Evolutionary conservation across 2,113 vertebrate species (phyloP), one percentile per base, ranked within the genome.

Genomic region (Tursiops truncatus): DNA sequence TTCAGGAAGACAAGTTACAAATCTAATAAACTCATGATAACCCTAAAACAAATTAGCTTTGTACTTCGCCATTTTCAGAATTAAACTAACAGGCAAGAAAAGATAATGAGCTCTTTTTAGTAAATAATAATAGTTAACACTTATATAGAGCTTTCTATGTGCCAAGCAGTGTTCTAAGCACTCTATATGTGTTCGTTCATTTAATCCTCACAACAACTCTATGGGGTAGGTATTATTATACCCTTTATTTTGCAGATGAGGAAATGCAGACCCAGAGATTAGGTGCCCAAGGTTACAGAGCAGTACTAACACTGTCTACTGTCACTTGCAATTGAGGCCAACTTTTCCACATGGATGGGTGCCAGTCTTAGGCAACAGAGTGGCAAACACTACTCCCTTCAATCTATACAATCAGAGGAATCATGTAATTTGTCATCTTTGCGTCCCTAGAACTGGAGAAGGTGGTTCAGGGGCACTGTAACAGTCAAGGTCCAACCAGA

Each of bases 1-100:
- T 74, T 91, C 82, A 91, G 73, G 67, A 96, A 95, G 84, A 97
- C 62, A 92, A 95, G 77, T 93, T 95, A 89, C 89, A 97, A 96
- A 93, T 95, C 62, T 91, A 95, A 94, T 91, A 84, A 96, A 86
- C 91, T 95, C 71, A 97, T 94, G 63, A 93, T 67, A 94, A 87
- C 36, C 76, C 44, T 60, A 73, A 95, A 56, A 97, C 94, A 97
- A 96, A 94, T 73, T 95, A 96, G 62, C 62, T 91, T 97, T 93
- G 77, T 92, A 68, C 41, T 63, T 95, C 70, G 94, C 83, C 76
- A 79, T 95, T 96, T 96, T 91, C 83, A 90, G 58, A 96, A 86
- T 80, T 85, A 95, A 96, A 96, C 58, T 88, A 95, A 81, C 41
- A 91, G 71, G 25, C 50, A 94, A 94, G 76, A 60, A 80, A 91